Conservation (phyloP, 2,113 vertebrate species). For the Orthochromis malagaraziensis region DNA sequence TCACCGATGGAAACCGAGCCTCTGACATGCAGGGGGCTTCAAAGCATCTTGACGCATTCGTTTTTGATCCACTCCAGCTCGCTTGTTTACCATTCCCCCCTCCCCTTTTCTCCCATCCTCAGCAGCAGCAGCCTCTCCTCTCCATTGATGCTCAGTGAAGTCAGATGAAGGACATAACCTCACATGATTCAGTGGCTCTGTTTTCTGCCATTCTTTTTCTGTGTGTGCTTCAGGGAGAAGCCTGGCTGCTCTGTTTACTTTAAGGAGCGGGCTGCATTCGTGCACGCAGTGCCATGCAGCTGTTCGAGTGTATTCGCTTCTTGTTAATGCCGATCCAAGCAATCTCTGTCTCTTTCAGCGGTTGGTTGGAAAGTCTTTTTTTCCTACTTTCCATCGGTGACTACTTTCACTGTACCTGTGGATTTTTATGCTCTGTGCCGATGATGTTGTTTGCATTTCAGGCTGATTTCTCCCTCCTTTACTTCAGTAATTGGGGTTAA, state of each 20-base stretch:
- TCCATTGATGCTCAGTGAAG: conserved; percentile 17
- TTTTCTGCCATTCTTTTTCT: neutral
- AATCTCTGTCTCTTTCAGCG: neutral
- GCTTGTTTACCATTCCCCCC: conserved; percentile 28
- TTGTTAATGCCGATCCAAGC: neutral
- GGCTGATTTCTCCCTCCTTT: neutral
- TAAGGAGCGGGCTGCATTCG: neutral
- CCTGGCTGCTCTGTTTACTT: neutral
- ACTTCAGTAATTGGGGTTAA: conserved; percentile 2
- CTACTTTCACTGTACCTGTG: neutral
- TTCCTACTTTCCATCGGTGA: neutral
- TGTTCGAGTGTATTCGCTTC: neutral
- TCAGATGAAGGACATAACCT: conserved; percentile 45
- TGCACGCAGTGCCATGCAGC: neutral
- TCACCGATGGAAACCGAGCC: neutral
- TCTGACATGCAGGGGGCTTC: neutral
- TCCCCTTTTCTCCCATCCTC: neutral
- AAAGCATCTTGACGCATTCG: neutral
- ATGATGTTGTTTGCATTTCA: neutral
- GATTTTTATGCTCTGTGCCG: neutral
- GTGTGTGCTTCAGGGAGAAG: neutral
- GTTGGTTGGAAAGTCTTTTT: neutral
- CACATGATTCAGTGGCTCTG: neutral
- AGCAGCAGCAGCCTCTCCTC: conserved; percentile 12
- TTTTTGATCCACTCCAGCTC: neutral